phyloP scores from a whole-genome alignment of 2,797 vertebrate species.

The Coccyzus lansbergi region DNA sequence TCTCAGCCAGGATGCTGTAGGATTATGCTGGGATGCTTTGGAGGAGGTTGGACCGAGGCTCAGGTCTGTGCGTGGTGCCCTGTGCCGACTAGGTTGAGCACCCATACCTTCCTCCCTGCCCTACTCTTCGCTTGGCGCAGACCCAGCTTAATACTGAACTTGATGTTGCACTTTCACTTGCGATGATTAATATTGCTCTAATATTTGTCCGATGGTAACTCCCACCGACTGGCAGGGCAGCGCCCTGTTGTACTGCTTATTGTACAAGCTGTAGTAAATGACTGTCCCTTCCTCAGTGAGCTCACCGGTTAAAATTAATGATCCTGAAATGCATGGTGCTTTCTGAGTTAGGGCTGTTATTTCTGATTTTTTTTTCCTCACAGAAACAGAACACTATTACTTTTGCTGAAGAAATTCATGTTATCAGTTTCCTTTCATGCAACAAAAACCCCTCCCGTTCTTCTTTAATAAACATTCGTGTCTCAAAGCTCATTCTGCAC shows the following conservation, averaged over 20 bases:
- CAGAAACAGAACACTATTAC: conserved; percentile 50
- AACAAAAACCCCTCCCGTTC: conserved; percentile 10
- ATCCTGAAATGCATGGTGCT: conserved; percentile 16
- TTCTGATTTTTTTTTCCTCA: conserved; percentile 2
- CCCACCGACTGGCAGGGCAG: not conserved
- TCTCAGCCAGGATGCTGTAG: accelerated
- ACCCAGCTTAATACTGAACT: not conserved
- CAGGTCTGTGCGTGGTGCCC: accelerated
- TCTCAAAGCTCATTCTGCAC: not conserved
- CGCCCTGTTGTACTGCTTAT: conserved; percentile 27
- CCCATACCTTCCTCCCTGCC: not conserved
- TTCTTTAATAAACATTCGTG: conserved; percentile 30
- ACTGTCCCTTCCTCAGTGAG: conserved; percentile 50
- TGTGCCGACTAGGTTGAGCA: not conserved
- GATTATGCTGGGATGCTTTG: not conserved
- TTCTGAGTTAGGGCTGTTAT: not conserved
- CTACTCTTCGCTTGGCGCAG: not conserved
- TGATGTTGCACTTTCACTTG: conserved; percentile 2
- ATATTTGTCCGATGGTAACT: conserved; percentile 35
- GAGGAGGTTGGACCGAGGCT: not conserved
- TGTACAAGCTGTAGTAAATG: conserved; percentile 36
- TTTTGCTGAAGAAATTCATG: conserved; percentile 9
- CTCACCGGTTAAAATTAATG: conserved; percentile 44
- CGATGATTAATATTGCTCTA: conserved; percentile 22
- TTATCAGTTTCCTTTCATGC: conserved; percentile 57